These are phyloP conservation scores for Macaca mulatta DNA, from an alignment of 2,113 vertebrate species.

Conservation along the genomic window DNA sequence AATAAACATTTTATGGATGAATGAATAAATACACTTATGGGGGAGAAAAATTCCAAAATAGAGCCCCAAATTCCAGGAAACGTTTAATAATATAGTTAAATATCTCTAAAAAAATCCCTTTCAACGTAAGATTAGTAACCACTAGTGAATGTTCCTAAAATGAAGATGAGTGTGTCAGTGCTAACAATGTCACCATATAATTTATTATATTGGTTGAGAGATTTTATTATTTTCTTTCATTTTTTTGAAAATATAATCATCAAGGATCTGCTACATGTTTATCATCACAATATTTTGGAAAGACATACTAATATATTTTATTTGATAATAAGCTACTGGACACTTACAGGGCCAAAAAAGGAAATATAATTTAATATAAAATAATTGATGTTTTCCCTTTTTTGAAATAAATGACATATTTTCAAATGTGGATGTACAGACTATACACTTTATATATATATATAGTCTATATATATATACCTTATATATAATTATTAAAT, in stretches of 20 bases:
- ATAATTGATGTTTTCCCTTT: background rate
- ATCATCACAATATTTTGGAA: background rate
- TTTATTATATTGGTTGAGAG: background rate
- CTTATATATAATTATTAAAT: background rate
- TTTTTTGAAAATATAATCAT: background rate
- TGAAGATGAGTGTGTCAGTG: background rate
- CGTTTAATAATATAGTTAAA: background rate
- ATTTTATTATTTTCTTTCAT: background rate
- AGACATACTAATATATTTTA: background rate
- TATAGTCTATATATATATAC: too few relatives aligned
- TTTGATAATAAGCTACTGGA: background rate
- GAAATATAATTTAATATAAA: background rate
- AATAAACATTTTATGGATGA: background rate
- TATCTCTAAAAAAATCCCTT: background rate
- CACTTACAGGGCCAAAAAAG: background rate
- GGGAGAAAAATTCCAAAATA: background rate
- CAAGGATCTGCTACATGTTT: background rate
- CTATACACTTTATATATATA: background rate
- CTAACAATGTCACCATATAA: background rate
- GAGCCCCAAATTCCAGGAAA: background rate
- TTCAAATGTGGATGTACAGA: background rate
- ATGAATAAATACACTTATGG: background rate
- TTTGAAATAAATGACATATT: background rate
- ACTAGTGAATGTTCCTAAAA: background rate
- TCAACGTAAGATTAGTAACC: background rate